Evolutionary conservation across 2,797 vertebrate species (phyloP).

Genomic region (Sparidentex hasta): DNA sequence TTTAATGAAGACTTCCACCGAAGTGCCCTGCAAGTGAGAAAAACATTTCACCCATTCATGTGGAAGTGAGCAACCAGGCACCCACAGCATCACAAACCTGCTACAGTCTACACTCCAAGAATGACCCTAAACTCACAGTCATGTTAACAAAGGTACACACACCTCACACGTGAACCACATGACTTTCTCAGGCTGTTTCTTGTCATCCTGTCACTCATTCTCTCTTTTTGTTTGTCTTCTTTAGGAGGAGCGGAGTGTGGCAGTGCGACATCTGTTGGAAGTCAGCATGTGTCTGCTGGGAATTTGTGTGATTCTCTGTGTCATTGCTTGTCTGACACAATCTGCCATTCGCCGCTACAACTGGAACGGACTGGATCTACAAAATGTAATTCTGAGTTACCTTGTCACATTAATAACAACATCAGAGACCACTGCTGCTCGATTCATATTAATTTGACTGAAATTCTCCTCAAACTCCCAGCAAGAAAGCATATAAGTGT

Average conservation of each 20-base stretch:
- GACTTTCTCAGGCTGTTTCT: neutral
- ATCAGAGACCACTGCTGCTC: too few relatives aligned
- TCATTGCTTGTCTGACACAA: conserved; percentile 69
- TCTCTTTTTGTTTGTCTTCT: conserved; percentile 14
- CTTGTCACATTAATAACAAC: neutral
- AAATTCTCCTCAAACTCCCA: too few relatives aligned
- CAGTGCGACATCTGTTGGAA: conserved; percentile 80
- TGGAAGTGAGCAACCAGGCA: conserved; percentile 51
- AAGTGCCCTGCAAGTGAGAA: conserved; percentile 67
- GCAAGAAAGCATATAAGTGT: too few relatives aligned
- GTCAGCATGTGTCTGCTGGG: conserved; percentile 76
- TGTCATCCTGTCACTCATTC: conserved; percentile 4
- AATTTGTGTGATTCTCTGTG: conserved; percentile 80
- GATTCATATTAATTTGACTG: too few relatives aligned
- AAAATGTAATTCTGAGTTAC: conserved; percentile 72
- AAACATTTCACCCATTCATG: conserved; percentile 55
- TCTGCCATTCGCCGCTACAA: conserved; percentile 52
- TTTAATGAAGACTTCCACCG: conserved; percentile 74
- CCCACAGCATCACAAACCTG: conserved; percentile 68
- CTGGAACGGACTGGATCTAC: conserved; percentile 64
- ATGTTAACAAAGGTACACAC: conserved; percentile 82
- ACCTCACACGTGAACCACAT: neutral
- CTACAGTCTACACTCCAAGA: conserved; percentile 74
- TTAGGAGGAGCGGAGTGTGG: conserved; percentile 80
- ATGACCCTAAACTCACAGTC: conserved; percentile 81